Evolutionary conservation across 2,888 invertebrate species (phyloP).

Genomic region (Drosophila formosana): DNA sequence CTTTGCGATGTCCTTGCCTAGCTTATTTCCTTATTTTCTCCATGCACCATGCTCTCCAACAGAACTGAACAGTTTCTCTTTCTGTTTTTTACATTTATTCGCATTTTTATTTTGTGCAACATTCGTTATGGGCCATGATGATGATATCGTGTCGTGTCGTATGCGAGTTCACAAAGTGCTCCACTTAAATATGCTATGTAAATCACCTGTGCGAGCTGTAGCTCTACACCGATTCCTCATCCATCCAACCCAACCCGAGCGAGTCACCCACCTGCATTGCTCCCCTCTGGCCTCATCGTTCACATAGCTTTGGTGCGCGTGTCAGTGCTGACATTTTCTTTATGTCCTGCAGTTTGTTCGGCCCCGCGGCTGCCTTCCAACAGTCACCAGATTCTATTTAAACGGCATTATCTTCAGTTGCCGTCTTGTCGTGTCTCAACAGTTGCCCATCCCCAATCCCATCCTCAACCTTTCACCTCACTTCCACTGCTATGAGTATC

Average conservation of each 20-base stretch:
- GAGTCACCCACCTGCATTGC: not conserved
- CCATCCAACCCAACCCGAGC: constrained; percentile 1
- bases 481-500: constrained; percentile 3
- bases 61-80: constrained; percentile 16
- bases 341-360: constrained; percentile 69
- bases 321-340: constrained; percentile 70
- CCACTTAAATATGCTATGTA: constrained; percentile 82
- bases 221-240: constrained; percentile 55
- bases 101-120: constrained; percentile 56
- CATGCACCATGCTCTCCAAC: not conserved
- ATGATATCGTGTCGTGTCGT: constrained; percentile 58
- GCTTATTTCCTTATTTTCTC: constrained; percentile 50
- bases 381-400: constrained; percentile 72
- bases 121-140: constrained; percentile 69
- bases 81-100: constrained; percentile 16
- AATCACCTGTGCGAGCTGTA: constrained; percentile 75
- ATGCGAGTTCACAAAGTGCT: constrained; percentile 73
- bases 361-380: constrained; percentile 45
- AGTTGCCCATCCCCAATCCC: constrained; percentile 12
- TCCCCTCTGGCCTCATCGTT: constrained; percentile 9
- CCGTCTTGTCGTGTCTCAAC: constrained; percentile 53
- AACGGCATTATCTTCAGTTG: constrained; percentile 73
- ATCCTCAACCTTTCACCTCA: not conserved
- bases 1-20: constrained; percentile 38
- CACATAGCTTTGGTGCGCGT: constrained; percentile 25